Base-by-base conservation (phyloP, 2,797 vertebrate genomes). In the Avahi laniger region DNA sequence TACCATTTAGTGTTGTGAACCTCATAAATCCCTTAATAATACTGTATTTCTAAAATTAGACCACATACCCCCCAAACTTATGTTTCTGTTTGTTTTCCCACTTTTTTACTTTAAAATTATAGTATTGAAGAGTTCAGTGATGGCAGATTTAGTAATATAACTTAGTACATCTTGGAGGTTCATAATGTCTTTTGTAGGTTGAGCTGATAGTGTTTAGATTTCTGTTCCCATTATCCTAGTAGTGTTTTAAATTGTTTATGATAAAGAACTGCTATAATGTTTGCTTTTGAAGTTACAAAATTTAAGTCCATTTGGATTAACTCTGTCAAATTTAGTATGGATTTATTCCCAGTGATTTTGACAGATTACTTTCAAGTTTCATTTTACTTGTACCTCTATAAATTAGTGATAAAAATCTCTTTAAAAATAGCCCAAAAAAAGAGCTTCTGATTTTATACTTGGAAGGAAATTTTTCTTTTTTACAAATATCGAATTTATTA, bases 191-290 rank as follows among this genome's bases (percentile, higher is more conserved):
- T 97, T 96, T 91, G 46, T 86, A 95, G 72, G 22, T 35, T 97
- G 78, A 97, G 79, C 41, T 97, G 61, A 86, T 83, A 57, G 12
- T 96, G 79, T 94, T 96, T 89, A 96, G 67, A 89, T 94, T 96
- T 97, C 54, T 95, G 35, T 92, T 97, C 63, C 48, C 61, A 84
- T 81, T 93, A 73, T 91, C 48, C 79, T 63, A 84, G 57, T 79
- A 73, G n/a, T 57, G 22, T 95, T 97, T 97, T 94, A 93, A 96
- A 73, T 96, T 95, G 83, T 93, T 93, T 92, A 93, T 88, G 75
- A 81, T 93, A 86, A 97, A 95, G 30, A 96, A 93, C 95, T 86
- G n/a, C 38, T 97, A 15, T 92, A 57, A n/a, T 65, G 75, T 73
- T 94, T 92, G 67, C 95, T 96, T 93, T 82, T 89, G 80, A 92